Evolutionary conservation across 2,797 vertebrate species (phyloP), one percentile per base, ranked within the genome.

Genomic region (Echeneis naucrates): DNA sequence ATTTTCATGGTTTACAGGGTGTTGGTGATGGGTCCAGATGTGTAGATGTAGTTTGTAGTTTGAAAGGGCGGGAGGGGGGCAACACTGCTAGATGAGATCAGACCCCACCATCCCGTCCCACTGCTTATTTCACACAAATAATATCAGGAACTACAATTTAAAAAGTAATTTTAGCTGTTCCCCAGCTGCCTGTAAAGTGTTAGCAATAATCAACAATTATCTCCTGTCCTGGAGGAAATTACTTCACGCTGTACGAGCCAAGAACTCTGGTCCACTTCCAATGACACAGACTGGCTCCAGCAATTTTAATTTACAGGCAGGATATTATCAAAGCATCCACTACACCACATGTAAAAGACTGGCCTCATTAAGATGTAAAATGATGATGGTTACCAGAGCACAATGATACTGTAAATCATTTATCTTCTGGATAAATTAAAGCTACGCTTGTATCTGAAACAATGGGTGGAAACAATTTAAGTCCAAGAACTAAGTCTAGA

Each of bases 261-360:
- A 30, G 50, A 55, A 32, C 24, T 30, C 16, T 21, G 62, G 38
- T 68, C 58, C 60, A 60, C 59, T 69, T 60, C 17, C 40, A 55
- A 12, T 42, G 17, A 60, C 17, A 11, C 4, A 12, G 4, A 32
- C 40, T 50, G 58, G n/a, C 52, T 51, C n/a, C 0, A 4, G 44
- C 7, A 11, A 23, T 45, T 57, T 45, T 32, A 61, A 45, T 52
- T 52, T 13, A 13, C 10, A 23, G 45, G n/a, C 8, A 54, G 21
- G 16, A 30, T 23, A 30, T 62, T 16, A 32, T 40, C 26, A 24
- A 17, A 54, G 9, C 4, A 47, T 17, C 5, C 40, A 30, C 12
- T 23, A 42, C 40, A 53, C 58, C 2, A 8, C 55, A 35, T 35
- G 14, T 45, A 35, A 33, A 56, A 70, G 66, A 42, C 26, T 55